Evolutionary conservation across 2,113 vertebrate genomes (phyloP).

Genomic region (Lophius piscatorius): DNA sequence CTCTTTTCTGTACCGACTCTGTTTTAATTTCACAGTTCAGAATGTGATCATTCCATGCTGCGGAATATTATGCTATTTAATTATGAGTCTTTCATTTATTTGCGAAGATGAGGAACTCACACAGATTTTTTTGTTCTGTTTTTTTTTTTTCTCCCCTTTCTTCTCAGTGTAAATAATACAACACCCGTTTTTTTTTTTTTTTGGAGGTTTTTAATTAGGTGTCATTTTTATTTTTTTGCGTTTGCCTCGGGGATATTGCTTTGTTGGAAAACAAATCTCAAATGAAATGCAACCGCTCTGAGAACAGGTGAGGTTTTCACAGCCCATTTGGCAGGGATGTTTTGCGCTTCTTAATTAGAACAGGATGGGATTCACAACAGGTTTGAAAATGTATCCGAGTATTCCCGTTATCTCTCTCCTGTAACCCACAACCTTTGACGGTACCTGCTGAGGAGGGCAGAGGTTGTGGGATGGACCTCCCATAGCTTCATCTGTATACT

Average conservation of each 20-base stretch:
- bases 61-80: background rate
- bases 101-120: no score
- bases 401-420: no score
- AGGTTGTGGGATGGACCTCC: no score
- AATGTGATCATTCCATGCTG: background rate
- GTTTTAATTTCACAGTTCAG: slow-evolving; percentile 9
- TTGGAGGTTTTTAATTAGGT: no score
- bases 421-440: no score
- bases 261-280: background rate
- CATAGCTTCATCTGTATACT: no score
- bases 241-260: slow-evolving; percentile 3
- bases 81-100: background rate
- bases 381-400: no score
- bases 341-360: no score
- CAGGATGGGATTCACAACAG: no score
- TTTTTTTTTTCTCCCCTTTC: background rate
- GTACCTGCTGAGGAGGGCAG: slow-evolving; percentile 56
- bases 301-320: slow-evolving; percentile 35
- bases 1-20: background rate
- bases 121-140: background rate
- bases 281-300: slow-evolving; percentile 4
- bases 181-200: no score
- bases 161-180: no score
- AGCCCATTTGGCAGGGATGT: slow-evolving; percentile 38
- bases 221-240: no score